Evolutionary conservation across 2,797 vertebrate genomes (phyloP).

Genomic region (Chaenodraco wilsoni): DNA sequence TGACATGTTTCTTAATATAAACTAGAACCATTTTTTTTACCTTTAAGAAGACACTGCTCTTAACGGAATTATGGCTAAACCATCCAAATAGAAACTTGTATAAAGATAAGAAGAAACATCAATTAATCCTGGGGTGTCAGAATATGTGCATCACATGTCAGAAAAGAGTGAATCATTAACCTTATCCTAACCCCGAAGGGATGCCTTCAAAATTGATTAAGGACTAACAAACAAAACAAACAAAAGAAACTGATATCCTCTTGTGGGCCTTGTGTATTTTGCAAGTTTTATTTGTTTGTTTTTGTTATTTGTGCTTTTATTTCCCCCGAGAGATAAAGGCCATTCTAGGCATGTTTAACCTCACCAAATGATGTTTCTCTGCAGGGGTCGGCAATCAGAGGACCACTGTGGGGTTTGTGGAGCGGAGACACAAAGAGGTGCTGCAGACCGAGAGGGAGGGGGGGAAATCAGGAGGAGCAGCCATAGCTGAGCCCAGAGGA

Average conservation of each 20-base stretch:
- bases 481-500: constrained; percentile 24
- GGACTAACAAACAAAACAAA: neutral
- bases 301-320: neutral
- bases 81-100: neutral
- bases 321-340: no score
- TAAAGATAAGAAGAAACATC: neutral
- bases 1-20: neutral
- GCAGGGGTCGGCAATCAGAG: constrained; percentile 82
- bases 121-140: neutral
- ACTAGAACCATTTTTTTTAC: neutral
- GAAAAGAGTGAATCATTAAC: no score
- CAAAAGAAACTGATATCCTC: neutral
- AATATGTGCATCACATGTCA: neutral
- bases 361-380: constrained; percentile 9
- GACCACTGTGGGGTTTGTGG: constrained; percentile 85
- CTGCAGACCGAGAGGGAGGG: constrained; percentile 42
- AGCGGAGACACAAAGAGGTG: constrained; percentile 68
- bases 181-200: neutral
- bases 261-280: neutral
- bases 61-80: neutral
- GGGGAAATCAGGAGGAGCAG: constrained; percentile 17
- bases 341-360: neutral
- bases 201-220: neutral
- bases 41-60: neutral
- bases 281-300: neutral